Conservation (phyloP, 2,797 vertebrate genomes). For the Apodemus agrarius region DNA sequence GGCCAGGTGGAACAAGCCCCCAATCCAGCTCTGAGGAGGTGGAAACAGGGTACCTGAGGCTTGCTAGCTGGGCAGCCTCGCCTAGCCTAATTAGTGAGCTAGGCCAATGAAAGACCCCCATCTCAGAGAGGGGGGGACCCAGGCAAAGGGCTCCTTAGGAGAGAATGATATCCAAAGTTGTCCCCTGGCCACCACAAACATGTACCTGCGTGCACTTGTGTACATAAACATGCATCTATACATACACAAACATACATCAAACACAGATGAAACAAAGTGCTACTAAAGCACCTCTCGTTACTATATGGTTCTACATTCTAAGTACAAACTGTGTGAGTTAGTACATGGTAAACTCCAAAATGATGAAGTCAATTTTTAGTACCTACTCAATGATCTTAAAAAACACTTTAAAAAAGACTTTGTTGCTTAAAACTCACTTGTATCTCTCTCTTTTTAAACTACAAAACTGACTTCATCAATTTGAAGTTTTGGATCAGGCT, state of each 20-base stretch:
- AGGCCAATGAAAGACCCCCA: not conserved
- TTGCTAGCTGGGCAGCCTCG: not conserved
- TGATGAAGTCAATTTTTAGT: slow-evolving; percentile 72
- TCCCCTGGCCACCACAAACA: not conserved
- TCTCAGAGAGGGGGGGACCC: not conserved
- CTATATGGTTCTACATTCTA: slow-evolving; percentile 21
- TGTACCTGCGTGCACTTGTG: not conserved
- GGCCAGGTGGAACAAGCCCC: not conserved
- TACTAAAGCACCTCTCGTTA: not conserved
- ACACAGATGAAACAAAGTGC: slow-evolving; percentile 37
- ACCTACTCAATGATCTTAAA: slow-evolving; percentile 1
- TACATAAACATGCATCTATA: not conserved
- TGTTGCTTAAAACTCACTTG: slow-evolving; percentile 53
- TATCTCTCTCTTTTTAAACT: not conserved
- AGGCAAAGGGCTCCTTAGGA: not conserved
- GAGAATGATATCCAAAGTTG: not conserved
- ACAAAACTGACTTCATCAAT: slow-evolving; percentile 74
- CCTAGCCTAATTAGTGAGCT: not conserved
- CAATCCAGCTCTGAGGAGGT: too few species aligned
- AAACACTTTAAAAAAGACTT: slow-evolving; percentile 42
- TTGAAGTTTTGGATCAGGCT: slow-evolving; percentile 52
- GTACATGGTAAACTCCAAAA: slow-evolving; percentile 64
- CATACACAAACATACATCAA: not conserved
- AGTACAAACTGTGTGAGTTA: slow-evolving; percentile 63
- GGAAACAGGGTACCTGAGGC: not conserved